Base-by-base conservation (phyloP, 2,888 invertebrate species). In the Deilephila porcellus region DNA sequence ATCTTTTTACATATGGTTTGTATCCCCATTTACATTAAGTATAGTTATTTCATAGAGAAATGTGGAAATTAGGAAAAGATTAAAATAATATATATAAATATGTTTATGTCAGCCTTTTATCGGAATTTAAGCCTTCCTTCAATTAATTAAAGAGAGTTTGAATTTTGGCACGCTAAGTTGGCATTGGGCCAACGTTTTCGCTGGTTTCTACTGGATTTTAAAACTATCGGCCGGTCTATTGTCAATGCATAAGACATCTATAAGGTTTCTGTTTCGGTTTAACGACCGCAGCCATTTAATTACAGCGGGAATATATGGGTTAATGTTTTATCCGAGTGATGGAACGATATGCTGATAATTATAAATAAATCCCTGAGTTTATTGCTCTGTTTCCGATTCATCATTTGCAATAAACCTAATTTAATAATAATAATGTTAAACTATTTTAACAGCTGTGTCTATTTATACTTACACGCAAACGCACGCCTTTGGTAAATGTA, bases 251-350 rank as follows among this genome's bases (percentile, higher is more conserved):
- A 25, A 25, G 25, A 20, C 45, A 67, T 17, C 25, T 67, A 52
- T 67, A 67, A 67, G 67, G 67, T 67, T 67, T 67, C 52, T 45
- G 45, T 4, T n/a, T 25, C 45, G 7, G 67, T 67, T 67, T 67
- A 67, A 67, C 67, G 67, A 67, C 52, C 67, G 45, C 25, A 25
- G 17, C 17, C 5, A 67, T 25, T 19, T 25, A 25, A 67, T 67
- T 67, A 25, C 67, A 14, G 25, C 25, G 14, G 20, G 64, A 25
- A 25, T n/a, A 45, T 14, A 52, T 20, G 8, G 25, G 14, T 67
- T 52, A 67, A 52, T 17, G 45, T 4, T 45, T 8, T 52, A 52
- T 67, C 45, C 1, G 1, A 52, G 14, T 67, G 52, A 17, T 25
- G 14, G 45, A 25, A n/a, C 64, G 19, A 56, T 56, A 56, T n/a